Base-by-base conservation (phyloP, 2,888 invertebrate genomes). In the Timandra comae region DNA sequence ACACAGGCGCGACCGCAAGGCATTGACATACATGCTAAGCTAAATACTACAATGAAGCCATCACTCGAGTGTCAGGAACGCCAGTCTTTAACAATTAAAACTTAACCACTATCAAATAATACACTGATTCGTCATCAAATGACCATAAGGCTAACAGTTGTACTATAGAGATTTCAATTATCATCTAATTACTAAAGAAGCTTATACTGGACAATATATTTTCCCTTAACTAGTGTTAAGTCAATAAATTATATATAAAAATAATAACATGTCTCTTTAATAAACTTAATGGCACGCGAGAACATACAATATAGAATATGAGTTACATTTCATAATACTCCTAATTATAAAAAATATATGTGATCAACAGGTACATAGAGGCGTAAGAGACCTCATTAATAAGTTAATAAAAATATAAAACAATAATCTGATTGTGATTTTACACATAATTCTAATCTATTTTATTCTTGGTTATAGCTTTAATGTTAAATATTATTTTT, bases 101-200 rank as follows among this genome's bases (percentile, higher is more conserved):
- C 59, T 63, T 63, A 64, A 56, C 46, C 21, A 43, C 54, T 61
- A 64, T 44, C 36, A 40, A 53, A 63, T 49, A 50, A 47, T 48
- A 48, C 44, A 50, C 41, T 39, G 29, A 49, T 41, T 31, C 41
- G 59, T 65, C 65, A 66, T 67, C 53, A 50, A 31, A 71, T 63
- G 60, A 69, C 65, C 42, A 43, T 74, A 81, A 81, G 79, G 81
- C 81, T 78, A 74, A 60, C 47, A 46, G 59, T 82, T 82, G 82
- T 82, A 82, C 79, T 78, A 73, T 74, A 74, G 74, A 75, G 48
- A 54, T 46, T 46, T 38, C n/a, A 38, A 43, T 46, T 41, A 47
- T 29, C 16, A 3, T 5, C 16, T 16, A 16, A 16, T 1, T 16
- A 16, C 6, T n/a, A 3, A 16, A 16, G 16, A 16, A 16, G 16